Evolutionary conservation across 1,140 invertebrate genomes (phyloP), one percentile per base, ranked within the genome.

Genomic region (Cardiocondyla obscurior): DNA sequence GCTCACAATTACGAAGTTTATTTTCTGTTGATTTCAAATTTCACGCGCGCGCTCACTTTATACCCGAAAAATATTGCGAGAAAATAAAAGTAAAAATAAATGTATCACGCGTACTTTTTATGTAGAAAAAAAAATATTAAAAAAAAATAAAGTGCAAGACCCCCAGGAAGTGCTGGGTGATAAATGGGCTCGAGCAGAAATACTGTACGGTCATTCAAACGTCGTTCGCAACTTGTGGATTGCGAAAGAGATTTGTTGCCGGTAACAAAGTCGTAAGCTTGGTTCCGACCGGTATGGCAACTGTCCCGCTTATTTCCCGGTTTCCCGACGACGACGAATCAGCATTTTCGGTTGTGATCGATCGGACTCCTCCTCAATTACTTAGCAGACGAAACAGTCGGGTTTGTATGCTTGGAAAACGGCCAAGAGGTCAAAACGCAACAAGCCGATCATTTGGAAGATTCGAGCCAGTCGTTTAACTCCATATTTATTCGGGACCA

Each of bases 321-420:
- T 36, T 19, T 30, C 16, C 44, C 60, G 44, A 22, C 36, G 33
- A 7, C 22, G 74, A 39, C 73, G 44, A 65, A 60, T 77, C 73
- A 65, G 60, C 73, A 30, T 77, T 77, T 77, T 77, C 74, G 60
- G 6, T 64, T 14, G 60, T 67, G 60, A 77, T 79, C 62, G 62
- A 79, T 67, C 46, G 49, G 1, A 42, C 22, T 58, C 19, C 58
- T 30, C 49, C 42, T 79, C 74, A 79, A 79, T 79, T 79, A 79
- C 74, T 79, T 67, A 79, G 62, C 10, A 62, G 58, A 4, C 74
- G 60, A 53, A 77, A 51, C 44, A 30, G 73, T 16, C 42, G 19
- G 39, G 62, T 79, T n/a, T 49, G 62, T 42, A 25, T 53, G 25
- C 25, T 79, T 79, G 74, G 74, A 69, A 69, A 79, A 79, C 33